Evolutionary conservation across 2,888 invertebrate species (phyloP).

Genomic region (Troides oblongomaculatus): DNA sequence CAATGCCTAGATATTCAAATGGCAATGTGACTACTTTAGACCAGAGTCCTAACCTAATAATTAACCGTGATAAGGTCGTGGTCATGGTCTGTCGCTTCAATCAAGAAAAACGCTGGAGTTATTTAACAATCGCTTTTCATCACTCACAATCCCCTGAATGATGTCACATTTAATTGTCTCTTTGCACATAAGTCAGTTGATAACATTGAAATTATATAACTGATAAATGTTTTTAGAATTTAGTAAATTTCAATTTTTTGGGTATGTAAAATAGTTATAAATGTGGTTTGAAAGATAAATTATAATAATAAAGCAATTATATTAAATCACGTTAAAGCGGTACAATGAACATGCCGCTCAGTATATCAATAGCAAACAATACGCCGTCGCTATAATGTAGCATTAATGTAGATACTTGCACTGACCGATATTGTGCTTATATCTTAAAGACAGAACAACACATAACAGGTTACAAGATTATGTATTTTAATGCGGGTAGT

Average conservation of each 20-base stretch:
- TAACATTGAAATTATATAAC: background rate
- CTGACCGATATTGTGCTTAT: too few species aligned
- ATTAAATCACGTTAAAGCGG: too few species aligned
- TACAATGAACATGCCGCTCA: too few species aligned
- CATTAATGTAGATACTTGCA: too few species aligned
- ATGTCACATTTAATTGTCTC: conserved; percentile 16
- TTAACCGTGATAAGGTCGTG: conserved; percentile 15
- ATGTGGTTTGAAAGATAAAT: background rate
- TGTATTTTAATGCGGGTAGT: too few species aligned
- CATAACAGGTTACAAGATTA: too few species aligned
- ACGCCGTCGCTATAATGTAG: too few species aligned
- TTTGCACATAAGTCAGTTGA: background rate
- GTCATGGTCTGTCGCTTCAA: conserved; percentile 16
- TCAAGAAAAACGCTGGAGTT: conserved; percentile 3
- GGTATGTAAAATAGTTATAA: too few species aligned
- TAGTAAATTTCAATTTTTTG: background rate
- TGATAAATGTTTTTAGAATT: background rate
- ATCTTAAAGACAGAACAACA: too few species aligned
- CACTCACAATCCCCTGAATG: conserved; percentile 16
- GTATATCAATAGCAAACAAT: too few species aligned
- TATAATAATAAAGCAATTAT: background rate
- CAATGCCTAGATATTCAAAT: conserved; percentile 11
- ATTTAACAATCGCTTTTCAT: conserved; percentile 13
- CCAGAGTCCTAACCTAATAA: conserved; percentile 2
- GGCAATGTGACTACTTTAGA: conserved; percentile 12